Percentiles rank a stretch among this genome's conserved stretches.
Conservation (phyloP, 2,888 invertebrate genomes). For the Cerceris ruficornis region DNA sequence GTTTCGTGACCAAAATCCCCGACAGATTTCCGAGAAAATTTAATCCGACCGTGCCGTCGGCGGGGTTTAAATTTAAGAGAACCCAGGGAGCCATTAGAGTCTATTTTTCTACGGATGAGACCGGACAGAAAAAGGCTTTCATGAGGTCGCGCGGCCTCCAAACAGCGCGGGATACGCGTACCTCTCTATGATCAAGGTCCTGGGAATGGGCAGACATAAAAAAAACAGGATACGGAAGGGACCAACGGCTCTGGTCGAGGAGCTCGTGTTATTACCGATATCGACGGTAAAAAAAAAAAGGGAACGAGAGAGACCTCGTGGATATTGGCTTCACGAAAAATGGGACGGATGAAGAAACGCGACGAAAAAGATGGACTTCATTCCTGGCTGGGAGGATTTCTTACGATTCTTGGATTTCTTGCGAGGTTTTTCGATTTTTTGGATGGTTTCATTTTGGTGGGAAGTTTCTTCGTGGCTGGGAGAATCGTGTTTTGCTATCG, state of each 20-base stretch:
- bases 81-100: constrained; percentile 17
- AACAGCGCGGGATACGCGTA: constrained; percentile 16
- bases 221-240: constrained; percentile 21
- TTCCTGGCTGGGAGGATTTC: not conserved
- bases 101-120: not conserved
- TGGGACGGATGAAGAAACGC: constrained; percentile 17
- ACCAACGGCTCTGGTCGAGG: constrained; percentile 12
- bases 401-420: not conserved
- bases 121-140: not conserved
- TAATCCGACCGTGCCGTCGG: constrained; percentile 7
- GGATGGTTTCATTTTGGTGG: too few species aligned
- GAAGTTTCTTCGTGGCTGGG: too few species aligned
- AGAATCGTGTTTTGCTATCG: too few species aligned
- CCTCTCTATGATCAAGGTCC: constrained; percentile 32
- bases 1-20: too few species aligned
- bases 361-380: constrained; percentile 7
- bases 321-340: constrained; percentile 47
- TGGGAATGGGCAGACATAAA: constrained; percentile 38
- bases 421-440: not conserved
- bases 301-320: constrained; percentile 5
- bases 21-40: not conserved
- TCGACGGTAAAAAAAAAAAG: constrained; percentile 13
- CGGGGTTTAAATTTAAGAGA: constrained; percentile 17
- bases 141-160: constrained; percentile 9
- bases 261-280: constrained; percentile 48